Evolutionary conservation across 2,113 vertebrate genomes (phyloP).

Genomic region (Electrona antarctica): DNA sequence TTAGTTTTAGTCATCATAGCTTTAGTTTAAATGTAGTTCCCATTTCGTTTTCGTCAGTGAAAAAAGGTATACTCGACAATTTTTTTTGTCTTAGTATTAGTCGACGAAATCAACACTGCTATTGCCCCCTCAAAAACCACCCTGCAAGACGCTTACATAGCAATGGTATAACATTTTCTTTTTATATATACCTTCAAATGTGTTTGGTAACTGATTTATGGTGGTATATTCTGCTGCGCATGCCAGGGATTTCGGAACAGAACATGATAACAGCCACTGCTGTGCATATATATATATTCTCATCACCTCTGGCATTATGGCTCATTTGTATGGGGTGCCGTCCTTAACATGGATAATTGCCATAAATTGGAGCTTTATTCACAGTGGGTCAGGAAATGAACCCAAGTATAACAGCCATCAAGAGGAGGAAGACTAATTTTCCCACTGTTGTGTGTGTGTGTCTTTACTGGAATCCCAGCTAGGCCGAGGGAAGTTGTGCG

Average conservation of each 20-base stretch:
- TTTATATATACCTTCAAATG: slow-evolving; percentile 15
- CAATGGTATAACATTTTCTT: slow-evolving; percentile 40
- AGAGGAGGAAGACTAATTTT: slow-evolving; percentile 52
- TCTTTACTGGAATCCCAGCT: slow-evolving; percentile 23
- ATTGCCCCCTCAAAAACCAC: too few species aligned
- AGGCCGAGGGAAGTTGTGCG: slow-evolving; percentile 43
- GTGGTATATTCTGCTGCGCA: slow-evolving; percentile 35
- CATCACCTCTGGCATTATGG: slow-evolving; percentile 62
- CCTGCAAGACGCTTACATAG: slow-evolving; percentile 41
- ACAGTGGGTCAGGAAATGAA: slow-evolving; percentile 66
- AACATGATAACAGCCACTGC: slow-evolving; percentile 42
- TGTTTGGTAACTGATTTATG: slow-evolving; percentile 34
- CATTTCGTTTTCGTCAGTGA: too few species aligned
- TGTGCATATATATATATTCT: slow-evolving; percentile 19
- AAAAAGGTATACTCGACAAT: too few species aligned
- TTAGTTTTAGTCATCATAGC: too few species aligned
- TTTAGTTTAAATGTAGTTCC: too few species aligned
- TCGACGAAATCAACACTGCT: too few species aligned
- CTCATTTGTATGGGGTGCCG: slow-evolving; percentile 59
- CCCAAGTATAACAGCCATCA: slow-evolving; percentile 63
- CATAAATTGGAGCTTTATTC: slow-evolving; percentile 70
- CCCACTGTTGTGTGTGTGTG: slow-evolving; percentile 33
- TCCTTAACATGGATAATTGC: slow-evolving; percentile 69
- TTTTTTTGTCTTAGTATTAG: too few species aligned
- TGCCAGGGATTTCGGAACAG: slow-evolving; percentile 43